Conservation (phyloP, 2,113 vertebrate genomes). For the Paralichthys olivaceus region DNA sequence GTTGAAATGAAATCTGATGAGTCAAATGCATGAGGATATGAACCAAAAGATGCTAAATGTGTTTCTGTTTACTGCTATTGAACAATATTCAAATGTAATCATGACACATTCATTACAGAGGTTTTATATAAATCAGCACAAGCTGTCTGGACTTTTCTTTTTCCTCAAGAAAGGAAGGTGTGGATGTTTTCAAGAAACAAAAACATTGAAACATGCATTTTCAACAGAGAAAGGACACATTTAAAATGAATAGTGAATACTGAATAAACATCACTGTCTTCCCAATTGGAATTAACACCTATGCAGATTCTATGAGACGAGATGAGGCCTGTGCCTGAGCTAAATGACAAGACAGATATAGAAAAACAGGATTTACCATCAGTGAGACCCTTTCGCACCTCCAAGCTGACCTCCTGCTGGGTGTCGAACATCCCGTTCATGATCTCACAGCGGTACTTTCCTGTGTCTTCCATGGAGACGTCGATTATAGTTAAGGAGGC, state of each 20-base stretch:
- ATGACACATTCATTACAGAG: background rate
- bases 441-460: constrained; percentile 92
- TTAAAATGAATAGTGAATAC: background rate
- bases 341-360: background rate
- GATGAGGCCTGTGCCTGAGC: background rate
- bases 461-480: constrained; percentile 86
- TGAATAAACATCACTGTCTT: background rate
- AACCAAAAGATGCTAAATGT: constrained; percentile 18
- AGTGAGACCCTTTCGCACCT: constrained; percentile 77
- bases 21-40: background rate
- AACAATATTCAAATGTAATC: constrained; percentile 28
- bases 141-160: constrained; percentile 25
- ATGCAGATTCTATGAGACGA: background rate
- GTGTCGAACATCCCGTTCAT: constrained; percentile 89
- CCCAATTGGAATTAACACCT: background rate
- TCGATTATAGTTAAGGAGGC: constrained; percentile 88
- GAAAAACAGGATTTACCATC: constrained; percentile 59
- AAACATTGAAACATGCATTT: background rate
- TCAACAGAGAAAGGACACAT: background rate
- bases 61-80: constrained; percentile 27
- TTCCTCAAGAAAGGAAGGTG: background rate
- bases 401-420: constrained; percentile 82
- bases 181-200: constrained; percentile 32
- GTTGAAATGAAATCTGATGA: constrained; percentile 22
- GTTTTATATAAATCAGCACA: constrained; percentile 23